These are phyloP conservation scores for Bradypodion pumilum DNA, from an alignment of 2,797 vertebrate species.

Conservation along the genomic window DNA sequence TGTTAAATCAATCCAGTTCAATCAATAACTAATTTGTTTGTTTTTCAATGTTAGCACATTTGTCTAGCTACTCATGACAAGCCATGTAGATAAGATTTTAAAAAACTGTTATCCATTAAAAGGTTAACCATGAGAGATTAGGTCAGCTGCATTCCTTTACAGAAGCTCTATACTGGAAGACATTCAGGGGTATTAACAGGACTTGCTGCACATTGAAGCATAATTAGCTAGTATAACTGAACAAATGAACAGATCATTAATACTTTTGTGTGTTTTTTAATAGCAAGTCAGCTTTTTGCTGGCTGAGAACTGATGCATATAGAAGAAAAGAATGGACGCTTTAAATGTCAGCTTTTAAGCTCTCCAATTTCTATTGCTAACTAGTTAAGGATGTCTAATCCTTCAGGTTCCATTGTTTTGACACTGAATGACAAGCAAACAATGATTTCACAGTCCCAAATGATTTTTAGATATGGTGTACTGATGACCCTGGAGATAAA, in stretches of 20 bases:
- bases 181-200: background rate
- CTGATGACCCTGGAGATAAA: background rate
- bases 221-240: background rate
- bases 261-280: background rate
- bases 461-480: background rate
- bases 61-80: background rate
- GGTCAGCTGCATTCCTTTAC: background rate
- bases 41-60: background rate
- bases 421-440: background rate
- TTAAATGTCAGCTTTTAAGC: constrained; percentile 15
- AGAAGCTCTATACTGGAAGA: background rate
- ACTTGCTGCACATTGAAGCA: background rate
- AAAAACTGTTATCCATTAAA: background rate
- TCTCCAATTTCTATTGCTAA: background rate
- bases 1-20: background rate
- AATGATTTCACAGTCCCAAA: constrained; percentile 12
- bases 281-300: background rate
- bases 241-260: background rate
- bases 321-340: accelerated
- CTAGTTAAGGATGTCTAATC: constrained; percentile 30
- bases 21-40: background rate
- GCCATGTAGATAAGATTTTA: background rate
- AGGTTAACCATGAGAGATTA: background rate
- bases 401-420: constrained; percentile 32
- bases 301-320: background rate